phyloP scores from a whole-genome alignment of 1,140 invertebrate genomes.

The Heliconius nattereri region DNA sequence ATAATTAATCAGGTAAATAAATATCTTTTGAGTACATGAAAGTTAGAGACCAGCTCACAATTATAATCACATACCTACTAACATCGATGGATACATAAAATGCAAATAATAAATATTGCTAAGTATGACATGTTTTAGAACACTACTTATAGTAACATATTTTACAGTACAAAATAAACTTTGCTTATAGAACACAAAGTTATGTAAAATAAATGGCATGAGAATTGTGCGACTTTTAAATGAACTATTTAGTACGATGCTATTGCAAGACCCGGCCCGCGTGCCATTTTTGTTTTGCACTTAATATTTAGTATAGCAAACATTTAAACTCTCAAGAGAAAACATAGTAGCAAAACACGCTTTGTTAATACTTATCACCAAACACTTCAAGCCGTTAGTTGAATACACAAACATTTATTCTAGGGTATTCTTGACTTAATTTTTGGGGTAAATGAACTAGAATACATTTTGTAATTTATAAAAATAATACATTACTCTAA shows the following conservation, averaged over 20 bases:
- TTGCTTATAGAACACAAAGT: conserved; percentile 40
- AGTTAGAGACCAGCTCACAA: conserved; percentile 77
- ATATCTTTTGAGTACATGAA: conserved; percentile 76
- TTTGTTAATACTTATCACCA: conserved; percentile 72
- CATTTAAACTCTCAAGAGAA: conserved; percentile 50
- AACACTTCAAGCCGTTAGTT: conserved; percentile 76
- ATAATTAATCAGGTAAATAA: conserved; percentile 54
- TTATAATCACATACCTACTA: conserved; percentile 56
- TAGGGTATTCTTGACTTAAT: conserved; percentile 51
- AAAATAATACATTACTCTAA: conserved; percentile 75
- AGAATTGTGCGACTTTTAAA: conserved; percentile 56
- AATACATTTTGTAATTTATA: conserved; percentile 65
- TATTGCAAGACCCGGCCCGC: conserved; percentile 77
- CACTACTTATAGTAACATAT: conserved; percentile 25
- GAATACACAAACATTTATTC: conserved; percentile 62
- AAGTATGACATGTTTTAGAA: conserved; percentile 2
- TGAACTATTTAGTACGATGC: conserved; percentile 57
- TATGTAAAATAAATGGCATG: conserved; percentile 4
- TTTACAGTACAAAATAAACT: conserved; percentile 25
- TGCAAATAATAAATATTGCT: conserved; percentile 46
- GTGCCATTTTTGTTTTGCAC: conserved; percentile 49
- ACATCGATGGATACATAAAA: conserved; percentile 64
- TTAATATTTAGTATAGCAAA: conserved; percentile 40
- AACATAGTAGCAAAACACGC: conserved; percentile 73
- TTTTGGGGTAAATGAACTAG: conserved; percentile 65